phyloP scores from a whole-genome alignment of 2,888 invertebrate genomes.

The Heliothis peltigera region DNA sequence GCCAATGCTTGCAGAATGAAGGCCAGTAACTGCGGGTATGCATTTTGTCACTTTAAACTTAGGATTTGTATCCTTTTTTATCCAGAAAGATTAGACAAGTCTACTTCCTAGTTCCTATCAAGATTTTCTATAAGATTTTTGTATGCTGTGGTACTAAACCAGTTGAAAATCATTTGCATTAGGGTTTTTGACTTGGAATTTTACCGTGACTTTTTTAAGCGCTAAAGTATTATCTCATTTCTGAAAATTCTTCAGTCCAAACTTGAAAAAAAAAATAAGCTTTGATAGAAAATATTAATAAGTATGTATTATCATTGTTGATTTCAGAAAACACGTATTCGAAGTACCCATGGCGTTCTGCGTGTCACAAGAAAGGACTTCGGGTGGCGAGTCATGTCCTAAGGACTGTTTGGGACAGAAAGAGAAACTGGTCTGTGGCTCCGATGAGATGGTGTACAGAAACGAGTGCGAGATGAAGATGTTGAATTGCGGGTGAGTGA shows the following conservation, averaged over 20 bases:
- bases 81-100: too few species aligned
- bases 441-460: slow-evolving; percentile 96
- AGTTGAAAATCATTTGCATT: too few species aligned
- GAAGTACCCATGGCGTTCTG: slow-evolving; percentile 97
- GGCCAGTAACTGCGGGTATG: slow-evolving; percentile 96
- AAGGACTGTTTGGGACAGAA: slow-evolving; percentile 93
- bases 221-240: too few species aligned
- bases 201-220: too few species aligned
- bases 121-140: too few species aligned
- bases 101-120: too few species aligned
- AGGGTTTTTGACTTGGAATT: too few species aligned
- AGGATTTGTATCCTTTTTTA: too few species aligned
- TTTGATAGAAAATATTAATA: neutral
- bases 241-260: too few species aligned
- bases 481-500: slow-evolving; percentile 95
- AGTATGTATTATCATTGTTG: neutral
- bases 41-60: slow-evolving; percentile 6
- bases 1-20: slow-evolving; percentile 97
- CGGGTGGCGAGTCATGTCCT: slow-evolving; percentile 92
- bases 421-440: slow-evolving; percentile 95
- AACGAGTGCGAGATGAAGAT: slow-evolving; percentile 97
- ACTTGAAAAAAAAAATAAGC: too few species aligned
- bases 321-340: slow-evolving; percentile 95
- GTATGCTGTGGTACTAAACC: too few species aligned
- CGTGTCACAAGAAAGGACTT: slow-evolving; percentile 93